Conservation (phyloP, 2,888 invertebrate species). For the Hoplodrina ambigua region DNA sequence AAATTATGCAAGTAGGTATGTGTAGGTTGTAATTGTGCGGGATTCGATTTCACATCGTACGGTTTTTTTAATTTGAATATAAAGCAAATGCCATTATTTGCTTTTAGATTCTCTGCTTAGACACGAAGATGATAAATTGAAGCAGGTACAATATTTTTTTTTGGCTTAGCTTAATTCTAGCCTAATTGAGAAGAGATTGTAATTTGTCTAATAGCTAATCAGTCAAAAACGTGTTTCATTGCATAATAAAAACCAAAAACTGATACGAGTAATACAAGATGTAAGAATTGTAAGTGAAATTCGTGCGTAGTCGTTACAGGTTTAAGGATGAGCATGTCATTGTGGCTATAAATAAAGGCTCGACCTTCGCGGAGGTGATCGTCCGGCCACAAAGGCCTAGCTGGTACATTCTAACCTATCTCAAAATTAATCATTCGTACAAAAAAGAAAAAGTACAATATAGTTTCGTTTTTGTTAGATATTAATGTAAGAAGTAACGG, state of each 20-base stretch:
- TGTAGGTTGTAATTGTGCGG: conserved; percentile 11
- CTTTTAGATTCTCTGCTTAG: no score
- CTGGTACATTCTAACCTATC: conserved; percentile 61
- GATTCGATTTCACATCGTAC: neutral
- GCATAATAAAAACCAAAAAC: neutral
- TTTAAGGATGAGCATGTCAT: conserved; percentile 65
- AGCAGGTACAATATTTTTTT: neutral
- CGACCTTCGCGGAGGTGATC: conserved; percentile 77
- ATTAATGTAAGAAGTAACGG: conserved; percentile 31
- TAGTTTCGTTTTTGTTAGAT: conserved; percentile 29
- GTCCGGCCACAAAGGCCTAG: conserved; percentile 73
- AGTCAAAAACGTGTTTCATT: neutral
- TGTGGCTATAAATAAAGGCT: conserved; percentile 65
- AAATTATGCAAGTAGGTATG: conserved; percentile 38
- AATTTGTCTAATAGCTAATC: neutral
- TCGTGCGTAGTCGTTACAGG: conserved; percentile 54
- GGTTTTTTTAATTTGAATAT: neutral
- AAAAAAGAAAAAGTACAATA: conserved; percentile 33
- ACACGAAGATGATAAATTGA: neutral
- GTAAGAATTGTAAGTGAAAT: conserved; percentile 28
- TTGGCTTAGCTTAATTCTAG: no score
- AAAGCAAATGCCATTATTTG: neutral
- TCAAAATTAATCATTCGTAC: conserved; percentile 56
- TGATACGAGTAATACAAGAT: neutral
- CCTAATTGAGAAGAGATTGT: neutral